Evolutionary conservation across 2,797 vertebrate species (phyloP), one percentile per base, ranked within the genome.

Genomic region (Halcyon badia): DNA sequence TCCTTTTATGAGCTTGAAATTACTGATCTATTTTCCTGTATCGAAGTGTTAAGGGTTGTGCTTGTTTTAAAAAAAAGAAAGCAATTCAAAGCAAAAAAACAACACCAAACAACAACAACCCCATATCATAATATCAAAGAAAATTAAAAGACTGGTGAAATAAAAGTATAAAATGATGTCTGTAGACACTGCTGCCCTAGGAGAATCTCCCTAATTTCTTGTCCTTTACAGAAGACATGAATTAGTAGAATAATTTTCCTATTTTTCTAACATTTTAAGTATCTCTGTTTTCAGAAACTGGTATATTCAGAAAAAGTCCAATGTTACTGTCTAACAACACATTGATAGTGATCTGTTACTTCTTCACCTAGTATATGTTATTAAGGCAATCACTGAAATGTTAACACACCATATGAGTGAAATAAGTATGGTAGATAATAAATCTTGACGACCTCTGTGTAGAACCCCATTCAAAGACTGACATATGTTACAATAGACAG

Each of bases 1-100:
- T 91, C 68, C 48, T 87, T 91, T 93, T 84, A 84, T 70, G 51
- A 90, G 14, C 14, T 60, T 80, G 87, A 90, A 89, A 92, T 69
- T 88, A 39, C 41, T 61, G 22, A 64, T 90, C n/a, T 69, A 30
- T 62, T 70, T 85, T 30, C 79, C 71, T 42, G 14, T 60, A 73
- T 51, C 37, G 60, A 61, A 75, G 19, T 83, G 71, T 35, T 76
- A 88, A 83, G 60, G 49, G 26, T 54, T 64, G 30, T 37, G 41
- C 30, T 21, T n/a, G 9, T 91, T 82, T 25, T 5, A 49, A 54
- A 70, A 57, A 57, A 75, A 81, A 44, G 14, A 39, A 83, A 87
- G 7, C 12, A 31, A 61, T 79, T 73, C 15, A 69, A 87, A 64
- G 18, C 1, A 57, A 77, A n/a, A 42, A 54, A 54, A 42, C 26